phyloP scores from a whole-genome alignment of 2,113 vertebrate species.

The Aplodontia rufa region DNA sequence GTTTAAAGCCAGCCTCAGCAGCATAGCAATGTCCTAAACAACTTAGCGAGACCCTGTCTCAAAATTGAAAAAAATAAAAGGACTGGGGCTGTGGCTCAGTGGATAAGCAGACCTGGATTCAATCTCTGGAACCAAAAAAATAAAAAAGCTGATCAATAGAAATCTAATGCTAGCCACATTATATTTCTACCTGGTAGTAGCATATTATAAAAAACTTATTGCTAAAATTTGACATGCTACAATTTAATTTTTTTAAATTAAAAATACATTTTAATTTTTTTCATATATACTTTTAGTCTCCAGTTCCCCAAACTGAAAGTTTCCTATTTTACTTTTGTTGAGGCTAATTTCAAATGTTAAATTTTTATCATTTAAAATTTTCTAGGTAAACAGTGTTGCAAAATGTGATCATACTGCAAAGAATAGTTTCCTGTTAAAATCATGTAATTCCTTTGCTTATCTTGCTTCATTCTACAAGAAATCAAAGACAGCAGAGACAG shows the following conservation, averaged over 20 bases:
- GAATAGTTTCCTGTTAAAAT: neutral
- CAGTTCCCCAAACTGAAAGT: neutral
- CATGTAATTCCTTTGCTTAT: neutral
- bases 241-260: conserved; percentile 24
- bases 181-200: neutral
- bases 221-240: neutral
- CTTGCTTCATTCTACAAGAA: neutral
- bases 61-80: too few relatives aligned
- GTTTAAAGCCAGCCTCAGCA: too few relatives aligned
- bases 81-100: too few relatives aligned
- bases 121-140: too few relatives aligned
- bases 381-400: neutral
- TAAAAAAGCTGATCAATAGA: neutral
- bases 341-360: neutral
- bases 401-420: neutral
- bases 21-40: too few relatives aligned
- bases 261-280: neutral
- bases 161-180: neutral
- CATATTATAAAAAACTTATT: neutral
- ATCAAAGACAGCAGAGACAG: conserved; percentile 12
- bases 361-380: neutral
- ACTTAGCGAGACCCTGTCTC: too few relatives aligned
- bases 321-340: neutral
- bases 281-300: neutral
- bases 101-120: too few relatives aligned